Percentiles rank a stretch among this genome's conserved stretches.
phyloP scores from a whole-genome alignment of 2,888 invertebrate species.

The Dolichopus griseipennis region DNA sequence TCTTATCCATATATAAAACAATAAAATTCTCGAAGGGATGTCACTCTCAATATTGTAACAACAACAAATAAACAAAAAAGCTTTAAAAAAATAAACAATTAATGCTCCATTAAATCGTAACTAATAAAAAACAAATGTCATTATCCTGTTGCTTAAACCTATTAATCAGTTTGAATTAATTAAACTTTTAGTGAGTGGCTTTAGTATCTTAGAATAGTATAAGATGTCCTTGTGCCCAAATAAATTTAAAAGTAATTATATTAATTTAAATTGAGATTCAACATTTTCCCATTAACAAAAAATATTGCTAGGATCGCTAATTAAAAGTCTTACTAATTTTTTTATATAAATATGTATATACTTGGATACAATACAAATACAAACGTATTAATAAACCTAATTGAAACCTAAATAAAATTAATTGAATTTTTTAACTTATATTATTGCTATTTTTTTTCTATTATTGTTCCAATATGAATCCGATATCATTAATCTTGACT shows the following conservation, averaged over 20 bases:
- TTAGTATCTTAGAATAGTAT: too few relatives aligned
- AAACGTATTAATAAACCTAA: too few relatives aligned
- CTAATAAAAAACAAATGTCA: neutral
- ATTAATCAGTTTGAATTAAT: slow-evolving; percentile 3
- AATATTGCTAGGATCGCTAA: too few relatives aligned
- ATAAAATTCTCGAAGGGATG: neutral
- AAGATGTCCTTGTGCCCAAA: neutral
- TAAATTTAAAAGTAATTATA: neutral
- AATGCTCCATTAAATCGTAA: neutral
- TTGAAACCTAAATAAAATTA: too few relatives aligned
- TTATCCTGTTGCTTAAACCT: neutral
- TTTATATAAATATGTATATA: too few relatives aligned
- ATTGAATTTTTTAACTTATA: too few relatives aligned
- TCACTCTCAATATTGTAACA: neutral
- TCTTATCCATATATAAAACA: too few relatives aligned
- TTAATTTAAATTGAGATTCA: neutral
- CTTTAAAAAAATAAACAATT: neutral
- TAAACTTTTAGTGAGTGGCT: neutral
- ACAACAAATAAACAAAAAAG: neutral
- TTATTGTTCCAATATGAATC: neutral
- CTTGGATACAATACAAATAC: too few relatives aligned
- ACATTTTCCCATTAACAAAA: neutral
- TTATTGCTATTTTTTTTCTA: too few relatives aligned
- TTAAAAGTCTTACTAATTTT: too few relatives aligned
- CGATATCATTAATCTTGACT: neutral